Evolutionary conservation across 2,113 vertebrate species (phyloP).

Genomic region (Mormyrus iriodes): DNA sequence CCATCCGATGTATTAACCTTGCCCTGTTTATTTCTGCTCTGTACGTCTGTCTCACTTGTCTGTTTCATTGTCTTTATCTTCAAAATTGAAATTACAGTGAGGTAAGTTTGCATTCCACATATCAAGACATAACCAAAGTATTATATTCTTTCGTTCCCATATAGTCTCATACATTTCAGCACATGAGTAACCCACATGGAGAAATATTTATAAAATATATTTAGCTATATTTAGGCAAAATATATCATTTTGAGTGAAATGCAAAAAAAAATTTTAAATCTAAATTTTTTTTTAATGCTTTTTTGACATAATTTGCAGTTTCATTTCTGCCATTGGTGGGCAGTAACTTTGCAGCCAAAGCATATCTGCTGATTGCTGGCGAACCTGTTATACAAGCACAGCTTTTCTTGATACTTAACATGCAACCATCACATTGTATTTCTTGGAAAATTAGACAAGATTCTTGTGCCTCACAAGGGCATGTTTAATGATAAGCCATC

Average conservation of each 20-base stretch:
- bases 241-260: neutral
- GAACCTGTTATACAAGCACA: neutral
- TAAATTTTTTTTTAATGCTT: neutral
- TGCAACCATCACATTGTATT: neutral
- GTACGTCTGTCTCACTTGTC: conserved; percentile 10
- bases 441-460: neutral
- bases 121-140: neutral
- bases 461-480: neutral
- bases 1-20: neutral
- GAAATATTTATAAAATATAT: neutral
- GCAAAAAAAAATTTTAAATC: neutral
- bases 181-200: neutral
- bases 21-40: neutral
- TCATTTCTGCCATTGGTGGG: neutral
- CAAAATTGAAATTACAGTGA: conserved; percentile 27
- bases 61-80: conserved; percentile 21
- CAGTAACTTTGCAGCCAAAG: neutral
- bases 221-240: neutral
- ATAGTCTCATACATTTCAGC: neutral
- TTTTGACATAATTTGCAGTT: neutral
- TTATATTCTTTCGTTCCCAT: neutral
- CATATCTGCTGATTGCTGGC: neutral
- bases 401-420: neutral
- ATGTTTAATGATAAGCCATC: neutral
- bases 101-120: conserved; percentile 38